Percentiles rank a stretch among this genome's conserved stretches.
These are phyloP conservation scores for Petrophora chlorosata DNA, from an alignment of 2,888 invertebrate species.

Conservation along the genomic window DNA sequence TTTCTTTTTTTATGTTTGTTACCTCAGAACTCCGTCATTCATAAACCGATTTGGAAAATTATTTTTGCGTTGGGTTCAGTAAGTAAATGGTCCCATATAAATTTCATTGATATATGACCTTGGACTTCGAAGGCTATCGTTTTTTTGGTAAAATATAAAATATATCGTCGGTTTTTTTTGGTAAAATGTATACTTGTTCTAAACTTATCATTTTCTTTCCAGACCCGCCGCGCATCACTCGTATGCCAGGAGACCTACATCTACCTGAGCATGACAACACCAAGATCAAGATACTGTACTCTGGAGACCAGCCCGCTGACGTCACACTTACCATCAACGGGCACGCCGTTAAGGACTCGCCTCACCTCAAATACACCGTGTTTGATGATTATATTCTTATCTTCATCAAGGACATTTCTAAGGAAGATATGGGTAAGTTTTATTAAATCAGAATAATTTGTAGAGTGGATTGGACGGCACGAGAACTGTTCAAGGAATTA, in stretches of 20 bases:
- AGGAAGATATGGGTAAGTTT: slow-evolving; percentile 91
- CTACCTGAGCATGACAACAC: slow-evolving; percentile 97
- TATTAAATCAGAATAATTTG: neutral
- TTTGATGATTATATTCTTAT: slow-evolving; percentile 99
- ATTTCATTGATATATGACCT: no score
- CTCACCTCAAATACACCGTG: slow-evolving; percentile 93
- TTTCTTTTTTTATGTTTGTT: no score
- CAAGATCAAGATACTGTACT: slow-evolving; percentile 98
- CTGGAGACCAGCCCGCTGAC: slow-evolving; percentile 97
- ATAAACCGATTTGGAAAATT: no score
- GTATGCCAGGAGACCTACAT: slow-evolving; percentile 94
- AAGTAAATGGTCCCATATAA: no score
- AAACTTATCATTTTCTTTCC: slow-evolving; percentile 17
- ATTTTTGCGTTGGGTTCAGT: no score
- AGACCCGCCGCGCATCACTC: slow-evolving; percentile 96
- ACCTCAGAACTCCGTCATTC: no score
- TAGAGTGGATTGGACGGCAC: no score
- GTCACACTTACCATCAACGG: slow-evolving; percentile 94
- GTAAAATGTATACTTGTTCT: no score
- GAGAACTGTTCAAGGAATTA: no score
- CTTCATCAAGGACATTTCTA: slow-evolving; percentile 95
- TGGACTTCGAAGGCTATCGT: no score
- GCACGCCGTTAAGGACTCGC: slow-evolving; percentile 85
- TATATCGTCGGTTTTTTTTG: no score
- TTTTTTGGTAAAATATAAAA: no score